Base-by-base conservation (phyloP, 2,888 invertebrate genomes). In the Drepanosiphum platanoidis region DNA sequence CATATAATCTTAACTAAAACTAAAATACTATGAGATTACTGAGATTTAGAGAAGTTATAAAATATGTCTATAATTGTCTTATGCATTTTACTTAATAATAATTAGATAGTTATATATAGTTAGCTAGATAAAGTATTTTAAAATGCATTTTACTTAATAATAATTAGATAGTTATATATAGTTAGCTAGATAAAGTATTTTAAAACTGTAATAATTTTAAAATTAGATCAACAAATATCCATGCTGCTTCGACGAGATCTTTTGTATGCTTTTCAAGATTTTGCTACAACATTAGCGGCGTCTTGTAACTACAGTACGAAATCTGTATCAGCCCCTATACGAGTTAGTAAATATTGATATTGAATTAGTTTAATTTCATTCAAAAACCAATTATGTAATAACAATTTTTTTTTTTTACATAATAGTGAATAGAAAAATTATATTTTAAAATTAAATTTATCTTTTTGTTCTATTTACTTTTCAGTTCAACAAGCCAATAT, bases 191-290 rank as follows among this genome's bases (percentile, higher is more conserved):
- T 64, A 30, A 64, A n/a, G 13, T 36, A 77, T 77, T 36, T 77
- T 30, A 68, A 0, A 64, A n/a, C 18, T 66, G 32, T 11, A 1
- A 32, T n/a, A 68, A 79, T 79, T 18, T 18, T 70, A 22, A 70
- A 90, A 90, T 86, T 90, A 97, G 97, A 97, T 91, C 96, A 97
- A 89, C 96, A 97, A 91, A 95, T 97, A 86, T 94, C 95, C 3
- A 93, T 94, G 88, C 92, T 95, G 88, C 90, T 97, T 72, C 93
- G 93, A 88, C 92, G 95, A 86, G 94, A 95, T 88, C 89, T 97
- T 5, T 92, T 94, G 86, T 91, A 92, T 77, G 92, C 96, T 0
- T 96, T 95, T 89, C 92, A 94, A 89, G 91, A 91, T 9, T 96
- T 97, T 87, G 92, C 95, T 2, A 91, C 92, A 84, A 91, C 92